Conservation (phyloP, 1,140 invertebrate genomes). For the Holcopasites calliopsidis region DNA sequence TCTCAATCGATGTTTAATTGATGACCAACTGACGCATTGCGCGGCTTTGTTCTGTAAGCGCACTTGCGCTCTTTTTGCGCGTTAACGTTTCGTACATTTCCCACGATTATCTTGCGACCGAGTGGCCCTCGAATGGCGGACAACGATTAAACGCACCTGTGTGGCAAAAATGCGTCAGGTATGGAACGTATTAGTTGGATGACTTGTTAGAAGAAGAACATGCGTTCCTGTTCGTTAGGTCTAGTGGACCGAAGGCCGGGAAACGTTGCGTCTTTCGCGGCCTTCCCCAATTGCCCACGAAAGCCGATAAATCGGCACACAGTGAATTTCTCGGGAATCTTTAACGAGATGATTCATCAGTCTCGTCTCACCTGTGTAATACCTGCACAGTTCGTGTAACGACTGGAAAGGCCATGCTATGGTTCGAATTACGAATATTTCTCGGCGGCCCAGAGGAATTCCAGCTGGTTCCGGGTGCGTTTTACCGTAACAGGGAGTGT, state of each 20-base stretch:
- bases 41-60: neutral
- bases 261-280: neutral
- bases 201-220: neutral
- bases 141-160: constrained; percentile 1
- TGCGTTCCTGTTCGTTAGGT: constrained; percentile 12
- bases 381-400: neutral
- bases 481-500: too few species aligned
- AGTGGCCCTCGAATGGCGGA: neutral
- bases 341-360: constrained; percentile 34
- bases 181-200: neutral
- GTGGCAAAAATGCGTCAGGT: too few species aligned
- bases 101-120: constrained; percentile 5
- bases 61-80: neutral
- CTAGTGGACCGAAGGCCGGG: constrained; percentile 16
- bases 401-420: neutral
- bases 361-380: constrained; percentile 4
- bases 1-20: constrained; percentile 11
- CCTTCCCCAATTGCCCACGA: constrained; percentile 27
- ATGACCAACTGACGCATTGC: neutral
- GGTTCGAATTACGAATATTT: constrained; percentile 6
- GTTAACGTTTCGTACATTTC: neutral
- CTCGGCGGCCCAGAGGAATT: neutral
- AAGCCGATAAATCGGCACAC: constrained; percentile 21
- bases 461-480: neutral
- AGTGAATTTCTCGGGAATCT: neutral